Evolutionary conservation across 2,888 invertebrate species (phyloP), one percentile per base, ranked within the genome.

Genomic region (Cheilosia vulpina): DNA sequence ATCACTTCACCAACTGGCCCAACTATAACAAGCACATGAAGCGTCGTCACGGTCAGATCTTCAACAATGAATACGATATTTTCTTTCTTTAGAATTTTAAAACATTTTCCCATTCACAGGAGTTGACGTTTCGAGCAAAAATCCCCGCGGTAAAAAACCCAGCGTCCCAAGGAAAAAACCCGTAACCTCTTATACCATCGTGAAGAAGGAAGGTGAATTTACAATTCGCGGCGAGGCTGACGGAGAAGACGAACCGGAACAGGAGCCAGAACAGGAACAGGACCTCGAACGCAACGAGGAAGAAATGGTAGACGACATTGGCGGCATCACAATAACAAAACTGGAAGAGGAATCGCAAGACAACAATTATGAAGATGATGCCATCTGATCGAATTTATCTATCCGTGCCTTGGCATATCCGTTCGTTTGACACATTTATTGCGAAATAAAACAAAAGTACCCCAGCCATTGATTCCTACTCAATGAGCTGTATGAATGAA

Each of bases 21-120:
- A 96, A 96, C 91, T 96, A 96, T 88, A 96, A 96, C 89, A 96
- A 96, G 88, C 96, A 96, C 89, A 96, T 96, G 95, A 96, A 96
- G 91, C 92, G 96, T 31, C 93, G 96, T 34, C 96, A 96, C 85
- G 94, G 94, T 43, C 93, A 85, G 80, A 6, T 1, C 15, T 15
- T 31, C 11, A 4, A n/a, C n/a, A 65, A 57, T 43, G 27, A 47
- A 53, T 5, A 43, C 15, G 4, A n/a, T 15, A 15, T n/a, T 27
- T 5, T 2, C 65, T 27, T 15, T 34, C 11, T 57, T 57, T 19
- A 27, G 31, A 19, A 6, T 19, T 7, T 13, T 19, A 47, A 50
- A 13, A 19, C 7, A 21, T n/a, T 17, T 13, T 45, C 15, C 27
- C 15, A 43, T 47, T 38, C 13, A 38, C 21, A 84, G 84, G 79